phyloP scores from a whole-genome alignment of 2,888 invertebrate species.

The Platerodrilus igneus region DNA sequence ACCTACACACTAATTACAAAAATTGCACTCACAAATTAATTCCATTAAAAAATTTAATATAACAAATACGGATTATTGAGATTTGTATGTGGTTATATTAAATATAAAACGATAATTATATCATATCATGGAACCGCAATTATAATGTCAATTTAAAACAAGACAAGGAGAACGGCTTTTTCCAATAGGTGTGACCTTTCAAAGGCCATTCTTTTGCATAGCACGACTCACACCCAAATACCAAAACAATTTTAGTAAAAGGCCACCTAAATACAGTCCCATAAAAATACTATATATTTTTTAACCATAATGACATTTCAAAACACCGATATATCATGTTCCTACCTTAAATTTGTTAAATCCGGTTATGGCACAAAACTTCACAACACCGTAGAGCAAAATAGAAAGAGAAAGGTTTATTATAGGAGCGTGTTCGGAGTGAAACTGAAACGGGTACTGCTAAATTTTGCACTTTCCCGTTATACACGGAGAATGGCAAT shows the following conservation, averaged over 20 bases:
- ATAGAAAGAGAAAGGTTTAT: slow-evolving; percentile 25
- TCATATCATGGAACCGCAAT: too few relatives aligned
- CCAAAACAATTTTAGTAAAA: slow-evolving; percentile 10
- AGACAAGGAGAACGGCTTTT: slow-evolving; percentile 24
- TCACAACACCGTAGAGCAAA: slow-evolving; percentile 14
- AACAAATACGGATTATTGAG: too few relatives aligned
- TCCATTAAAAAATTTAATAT: too few relatives aligned
- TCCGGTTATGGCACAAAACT: too few relatives aligned
- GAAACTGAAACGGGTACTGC: slow-evolving; percentile 30
- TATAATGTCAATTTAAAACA: slow-evolving; percentile 18
- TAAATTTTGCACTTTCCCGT: slow-evolving; percentile 32
- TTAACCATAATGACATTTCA: not conserved
- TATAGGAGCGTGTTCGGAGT: slow-evolving; percentile 20
- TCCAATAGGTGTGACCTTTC: slow-evolving; percentile 24
- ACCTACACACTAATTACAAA: too few relatives aligned
- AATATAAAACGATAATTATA: too few relatives aligned
- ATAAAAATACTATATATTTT: not conserved
- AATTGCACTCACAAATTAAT: too few relatives aligned
- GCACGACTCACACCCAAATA: slow-evolving; percentile 18
- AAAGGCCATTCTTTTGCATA: slow-evolving; percentile 20
- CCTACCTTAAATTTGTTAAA: slow-evolving; percentile 6
- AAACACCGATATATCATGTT: not conserved
- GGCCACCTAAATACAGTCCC: not conserved
- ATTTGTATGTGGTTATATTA: too few relatives aligned
- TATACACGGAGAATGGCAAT: slow-evolving; percentile 32